These are phyloP conservation scores for Pheosia gnoma DNA, from an alignment of 2,888 invertebrate species.

Conservation along the genomic window DNA sequence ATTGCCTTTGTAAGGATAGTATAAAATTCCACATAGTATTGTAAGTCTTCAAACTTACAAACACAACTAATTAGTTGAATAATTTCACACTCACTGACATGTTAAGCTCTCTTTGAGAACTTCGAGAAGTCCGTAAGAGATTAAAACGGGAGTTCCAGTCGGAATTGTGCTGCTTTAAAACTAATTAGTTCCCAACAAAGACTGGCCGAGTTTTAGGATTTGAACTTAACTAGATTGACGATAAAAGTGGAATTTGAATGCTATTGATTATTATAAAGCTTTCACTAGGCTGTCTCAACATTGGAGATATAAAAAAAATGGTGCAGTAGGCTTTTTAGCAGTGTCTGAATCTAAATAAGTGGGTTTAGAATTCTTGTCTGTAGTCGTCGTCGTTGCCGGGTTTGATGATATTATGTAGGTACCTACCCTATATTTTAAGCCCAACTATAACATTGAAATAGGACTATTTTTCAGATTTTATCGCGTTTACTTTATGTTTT, in stretches of 20 bases:
- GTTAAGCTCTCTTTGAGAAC: background rate
- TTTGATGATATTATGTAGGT: too few relatives aligned
- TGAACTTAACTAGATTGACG: background rate
- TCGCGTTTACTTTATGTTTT: too few relatives aligned
- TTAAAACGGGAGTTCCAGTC: background rate
- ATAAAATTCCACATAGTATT: background rate
- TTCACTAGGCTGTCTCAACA: too few relatives aligned
- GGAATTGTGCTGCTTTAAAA: background rate
- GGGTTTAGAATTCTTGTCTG: too few relatives aligned
- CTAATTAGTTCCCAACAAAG: conserved; percentile 1
- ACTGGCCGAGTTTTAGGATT: background rate
- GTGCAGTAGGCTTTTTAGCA: too few relatives aligned
- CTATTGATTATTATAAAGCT: background rate
- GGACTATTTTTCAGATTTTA: too few relatives aligned
- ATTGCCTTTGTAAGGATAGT: background rate
- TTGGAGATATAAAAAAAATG: too few relatives aligned
- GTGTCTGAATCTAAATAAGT: too few relatives aligned
- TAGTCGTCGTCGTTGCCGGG: too few relatives aligned
- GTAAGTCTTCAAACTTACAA: background rate
- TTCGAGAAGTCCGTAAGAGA: conserved; percentile 1
- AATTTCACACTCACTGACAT: background rate
- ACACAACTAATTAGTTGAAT: background rate
- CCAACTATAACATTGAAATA: too few relatives aligned
- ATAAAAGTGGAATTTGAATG: background rate
- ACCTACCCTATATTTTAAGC: too few relatives aligned